Evolutionary conservation across 1,140 invertebrate genomes (phyloP), one percentile per base, ranked within the genome.

Genomic region (Brachionus koreanus): DNA sequence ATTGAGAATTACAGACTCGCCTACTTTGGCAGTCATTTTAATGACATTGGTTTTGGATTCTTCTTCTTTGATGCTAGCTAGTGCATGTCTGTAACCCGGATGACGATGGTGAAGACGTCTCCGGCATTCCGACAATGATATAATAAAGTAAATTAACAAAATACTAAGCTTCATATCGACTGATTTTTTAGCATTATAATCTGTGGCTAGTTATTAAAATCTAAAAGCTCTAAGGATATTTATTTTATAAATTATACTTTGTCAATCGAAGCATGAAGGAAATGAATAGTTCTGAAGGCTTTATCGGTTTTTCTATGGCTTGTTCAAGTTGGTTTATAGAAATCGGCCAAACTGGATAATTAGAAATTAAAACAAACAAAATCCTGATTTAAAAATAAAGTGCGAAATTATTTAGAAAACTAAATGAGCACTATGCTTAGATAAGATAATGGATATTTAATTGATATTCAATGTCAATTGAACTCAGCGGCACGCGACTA

Each of bases 381-480:
- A 74, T 35, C 69, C 23, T 74, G 37, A 74, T 74, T 74, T 74
- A 23, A 13, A 46, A 74, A 74, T 74, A 74, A 74, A 74, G 69
- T 74, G 69, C 42, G 39, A 74, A 74, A 49, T 35, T 39, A 72
- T 72, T 23, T n/a, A 39, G 37, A 72, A 72, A 13, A 35, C 37
- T 19, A 74, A 74, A 46, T 46, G 69, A 74, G 69, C 37, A 74
- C 23, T 46, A 43, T 43, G 23, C 33, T 72, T 23, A 74, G 69
- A 74, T 74, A 74, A 74, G 69, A 74, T 74, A 74, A 74, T 74
- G 39, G 69, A 74, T 13, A 74, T 74, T 74, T 74, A 49, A 74
- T 74, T 39, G 69, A 74, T 74, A 74, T 46, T 74, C 69, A 74
- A 46, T 74, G 69, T 74, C 69, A 74, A 74, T 74, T 35, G 69